Conservation (phyloP, 2,113 vertebrate species). For the Arizona elegans region DNA sequence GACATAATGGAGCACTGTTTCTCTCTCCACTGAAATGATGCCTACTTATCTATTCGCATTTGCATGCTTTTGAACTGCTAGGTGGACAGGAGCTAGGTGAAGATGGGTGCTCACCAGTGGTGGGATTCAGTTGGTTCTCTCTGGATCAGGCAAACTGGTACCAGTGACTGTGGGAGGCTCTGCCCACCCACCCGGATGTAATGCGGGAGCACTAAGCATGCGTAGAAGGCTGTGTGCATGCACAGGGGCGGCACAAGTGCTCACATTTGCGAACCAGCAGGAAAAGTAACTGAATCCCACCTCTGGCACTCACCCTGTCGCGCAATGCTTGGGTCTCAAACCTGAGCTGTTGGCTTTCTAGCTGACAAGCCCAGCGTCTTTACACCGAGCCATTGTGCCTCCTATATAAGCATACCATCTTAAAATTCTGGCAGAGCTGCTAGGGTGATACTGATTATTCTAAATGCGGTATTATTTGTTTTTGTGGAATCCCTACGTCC, state of each 20-base stretch:
- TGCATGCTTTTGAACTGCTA: neutral
- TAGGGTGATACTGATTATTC: neutral
- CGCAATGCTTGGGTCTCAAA: neutral
- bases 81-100: neutral
- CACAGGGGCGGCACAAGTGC: too few species aligned
- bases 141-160: too few species aligned
- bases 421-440: neutral
- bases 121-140: too few species aligned
- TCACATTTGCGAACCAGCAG: too few species aligned
- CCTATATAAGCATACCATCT: neutral
- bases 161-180: too few species aligned
- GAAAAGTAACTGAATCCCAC: too few species aligned
- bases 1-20: neutral
- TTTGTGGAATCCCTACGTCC: neutral
- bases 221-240: too few species aligned
- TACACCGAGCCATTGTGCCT: neutral
- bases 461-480: neutral
- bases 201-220: too few species aligned
- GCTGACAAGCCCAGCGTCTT: neutral
- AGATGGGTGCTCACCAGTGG: neutral
- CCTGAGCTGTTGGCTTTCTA: neutral
- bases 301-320: neutral
- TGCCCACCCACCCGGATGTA: too few species aligned
- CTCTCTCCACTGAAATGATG: neutral
- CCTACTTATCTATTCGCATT: neutral